Percentiles rank a stretch among this genome's conserved stretches.
These are phyloP conservation scores for Anoplophora glabripennis DNA, from an alignment of 1,140 invertebrate species.

Conservation along the genomic window DNA sequence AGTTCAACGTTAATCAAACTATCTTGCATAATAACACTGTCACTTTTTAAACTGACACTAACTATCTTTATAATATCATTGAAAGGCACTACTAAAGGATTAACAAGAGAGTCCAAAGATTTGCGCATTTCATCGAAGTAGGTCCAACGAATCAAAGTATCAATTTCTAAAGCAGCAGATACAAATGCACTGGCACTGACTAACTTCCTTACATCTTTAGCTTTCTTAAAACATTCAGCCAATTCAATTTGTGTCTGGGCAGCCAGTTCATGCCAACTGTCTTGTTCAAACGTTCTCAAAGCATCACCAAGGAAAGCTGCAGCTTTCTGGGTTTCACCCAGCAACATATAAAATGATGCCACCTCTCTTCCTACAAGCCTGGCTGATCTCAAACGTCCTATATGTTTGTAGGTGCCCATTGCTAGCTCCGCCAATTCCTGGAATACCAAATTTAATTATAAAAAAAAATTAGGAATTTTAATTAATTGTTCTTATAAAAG, in stretches of 20 bases:
- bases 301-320: constrained; percentile 85
- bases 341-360: constrained; percentile 84
- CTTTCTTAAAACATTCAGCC: constrained; percentile 79
- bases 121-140: constrained; percentile 76
- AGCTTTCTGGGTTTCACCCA: constrained; percentile 84
- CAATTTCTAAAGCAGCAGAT: constrained; percentile 68
- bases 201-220: constrained; percentile 71
- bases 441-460: no score
- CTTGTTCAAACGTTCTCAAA: constrained; percentile 79
- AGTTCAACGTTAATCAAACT: constrained; percentile 58
- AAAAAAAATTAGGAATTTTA: no score
- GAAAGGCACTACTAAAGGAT: constrained; percentile 44
- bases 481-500: no score
- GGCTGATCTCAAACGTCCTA: constrained; percentile 80
- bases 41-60: constrained; percentile 51
- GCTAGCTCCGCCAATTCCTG: constrained; percentile 89
- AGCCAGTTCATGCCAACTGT: constrained; percentile 80
- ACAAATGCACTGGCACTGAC: constrained; percentile 74
- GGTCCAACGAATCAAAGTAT: constrained; percentile 66
- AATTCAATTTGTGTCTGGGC: constrained; percentile 79
- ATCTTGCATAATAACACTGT: constrained; percentile 56
- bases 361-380: constrained; percentile 84
- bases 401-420: constrained; percentile 96
- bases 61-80: constrained; percentile 52
- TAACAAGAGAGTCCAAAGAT: constrained; percentile 57